Percentiles rank a stretch among this genome's conserved stretches.
Conservation (phyloP, 2,113 vertebrate species). For the Sylvilagus bachmani region DNA sequence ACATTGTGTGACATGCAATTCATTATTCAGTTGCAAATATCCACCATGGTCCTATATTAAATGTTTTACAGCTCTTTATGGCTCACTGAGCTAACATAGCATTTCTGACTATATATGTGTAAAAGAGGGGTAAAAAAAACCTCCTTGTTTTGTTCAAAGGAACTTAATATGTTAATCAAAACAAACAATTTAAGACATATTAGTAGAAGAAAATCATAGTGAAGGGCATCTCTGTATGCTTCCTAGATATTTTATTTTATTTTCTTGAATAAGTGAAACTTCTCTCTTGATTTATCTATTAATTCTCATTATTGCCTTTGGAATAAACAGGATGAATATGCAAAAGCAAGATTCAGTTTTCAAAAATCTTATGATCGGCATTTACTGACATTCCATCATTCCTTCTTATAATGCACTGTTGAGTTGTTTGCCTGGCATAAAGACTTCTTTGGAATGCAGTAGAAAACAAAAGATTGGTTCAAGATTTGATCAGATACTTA, state of each 20-base stretch:
- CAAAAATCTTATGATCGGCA: slow-evolving; percentile 27
- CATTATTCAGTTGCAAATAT: slow-evolving; percentile 83
- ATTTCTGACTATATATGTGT: slow-evolving; percentile 61
- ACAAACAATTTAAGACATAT: slow-evolving; percentile 23
- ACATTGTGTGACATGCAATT: slow-evolving; percentile 75
- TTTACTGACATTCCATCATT: not conserved
- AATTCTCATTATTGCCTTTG: slow-evolving; percentile 63
- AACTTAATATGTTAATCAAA: slow-evolving; percentile 59
- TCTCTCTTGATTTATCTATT: slow-evolving; percentile 67
- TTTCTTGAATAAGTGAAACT: slow-evolving; percentile 6
- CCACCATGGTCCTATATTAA: slow-evolving; percentile 80
- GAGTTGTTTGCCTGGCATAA: slow-evolving; percentile 56
- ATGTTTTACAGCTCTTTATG: slow-evolving; percentile 83
- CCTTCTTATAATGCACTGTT: slow-evolving; percentile 32
- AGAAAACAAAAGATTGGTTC: slow-evolving; percentile 63
- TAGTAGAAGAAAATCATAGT: slow-evolving; percentile 52
- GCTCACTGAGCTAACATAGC: slow-evolving; percentile 72
- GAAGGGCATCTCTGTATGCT: slow-evolving; percentile 45
- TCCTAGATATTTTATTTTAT: slow-evolving; percentile 55
- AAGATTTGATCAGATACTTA: slow-evolving; percentile 67
- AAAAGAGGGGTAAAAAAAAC: slow-evolving; percentile 11
- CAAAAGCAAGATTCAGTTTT: slow-evolving; percentile 27
- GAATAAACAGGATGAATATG: slow-evolving; percentile 31
- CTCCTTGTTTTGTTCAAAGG: slow-evolving; percentile 53
- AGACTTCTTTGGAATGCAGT: slow-evolving; percentile 76